Evolutionary conservation across 2,888 invertebrate species (phyloP).

Genomic region (Xestoiulus laeticollis): DNA sequence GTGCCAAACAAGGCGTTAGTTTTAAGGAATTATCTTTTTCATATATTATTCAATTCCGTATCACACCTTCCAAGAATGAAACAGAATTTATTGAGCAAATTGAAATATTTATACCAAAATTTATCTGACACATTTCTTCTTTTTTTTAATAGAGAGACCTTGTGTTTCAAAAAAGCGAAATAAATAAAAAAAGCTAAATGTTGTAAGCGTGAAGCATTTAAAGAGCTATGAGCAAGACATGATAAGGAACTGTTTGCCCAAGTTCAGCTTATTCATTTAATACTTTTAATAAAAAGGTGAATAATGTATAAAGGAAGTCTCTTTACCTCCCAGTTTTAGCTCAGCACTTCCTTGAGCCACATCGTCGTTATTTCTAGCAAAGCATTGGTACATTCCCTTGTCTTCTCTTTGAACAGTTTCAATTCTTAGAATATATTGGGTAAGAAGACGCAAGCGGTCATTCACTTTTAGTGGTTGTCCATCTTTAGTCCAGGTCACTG

Average conservation of each 20-base stretch:
- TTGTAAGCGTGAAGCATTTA: too few species aligned
- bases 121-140: too few species aligned
- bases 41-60: too few species aligned
- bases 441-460: slow-evolving; percentile 52
- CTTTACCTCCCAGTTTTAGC: slow-evolving; percentile 79
- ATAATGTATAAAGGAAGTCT: background rate
- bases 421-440: slow-evolving; percentile 59
- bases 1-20: background rate
- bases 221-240: too few species aligned
- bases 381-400: slow-evolving; percentile 64
- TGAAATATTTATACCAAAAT: too few species aligned
- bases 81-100: too few species aligned
- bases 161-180: too few species aligned
- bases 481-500: slow-evolving; percentile 91
- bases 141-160: too few species aligned
- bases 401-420: slow-evolving; percentile 60
- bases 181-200: too few species aligned
- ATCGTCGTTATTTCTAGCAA: slow-evolving; percentile 81
- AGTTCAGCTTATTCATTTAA: too few species aligned
- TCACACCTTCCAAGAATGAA: too few species aligned
- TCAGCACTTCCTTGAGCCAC: slow-evolving; percentile 85
- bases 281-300: background rate
- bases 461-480: slow-evolving; percentile 75
- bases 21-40: background rate
- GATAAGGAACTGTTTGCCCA: too few species aligned